A percentile compares a stretch with the other conserved stretches of the same genome.
phyloP scores from a whole-genome alignment of 2,888 invertebrate species.

The Ceratothoa steindachneri region DNA sequence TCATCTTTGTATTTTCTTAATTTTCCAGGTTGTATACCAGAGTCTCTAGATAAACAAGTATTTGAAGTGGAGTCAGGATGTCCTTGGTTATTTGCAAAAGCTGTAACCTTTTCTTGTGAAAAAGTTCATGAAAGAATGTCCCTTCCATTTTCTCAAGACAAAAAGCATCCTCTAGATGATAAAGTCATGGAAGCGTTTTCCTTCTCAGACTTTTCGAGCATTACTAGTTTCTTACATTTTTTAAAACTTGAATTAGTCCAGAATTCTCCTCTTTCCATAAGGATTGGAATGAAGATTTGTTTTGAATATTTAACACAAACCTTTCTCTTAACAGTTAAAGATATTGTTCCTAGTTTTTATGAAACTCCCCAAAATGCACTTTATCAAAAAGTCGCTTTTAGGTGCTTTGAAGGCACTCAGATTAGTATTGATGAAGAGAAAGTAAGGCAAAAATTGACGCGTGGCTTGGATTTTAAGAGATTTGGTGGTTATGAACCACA shows the following conservation, averaged over 20 bases:
- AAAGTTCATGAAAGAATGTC: background rate
- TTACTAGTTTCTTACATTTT: background rate
- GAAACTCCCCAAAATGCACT: background rate
- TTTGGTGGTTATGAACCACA: conserved; percentile 27
- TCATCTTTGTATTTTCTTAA: too few relatives aligned
- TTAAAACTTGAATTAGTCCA: background rate
- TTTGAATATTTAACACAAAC: background rate
- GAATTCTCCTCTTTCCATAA: background rate
- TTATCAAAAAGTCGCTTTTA: background rate
- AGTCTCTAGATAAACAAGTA: background rate
- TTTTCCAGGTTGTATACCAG: background rate
- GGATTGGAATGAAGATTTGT: background rate
- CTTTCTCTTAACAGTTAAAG: background rate
- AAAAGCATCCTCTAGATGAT: background rate
- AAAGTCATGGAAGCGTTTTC: background rate
- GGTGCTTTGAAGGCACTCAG: background rate
- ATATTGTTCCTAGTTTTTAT: background rate
- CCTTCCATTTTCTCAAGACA: background rate
- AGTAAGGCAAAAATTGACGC: background rate
- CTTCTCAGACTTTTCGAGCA: background rate
- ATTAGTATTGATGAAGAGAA: background rate
- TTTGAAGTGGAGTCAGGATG: background rate
- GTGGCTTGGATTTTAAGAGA: conserved; percentile 9
- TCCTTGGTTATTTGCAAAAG: background rate
- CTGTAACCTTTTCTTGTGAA: background rate